Conservation (phyloP, 2,888 invertebrate genomes). For the Cataglyphis livida region DNA sequence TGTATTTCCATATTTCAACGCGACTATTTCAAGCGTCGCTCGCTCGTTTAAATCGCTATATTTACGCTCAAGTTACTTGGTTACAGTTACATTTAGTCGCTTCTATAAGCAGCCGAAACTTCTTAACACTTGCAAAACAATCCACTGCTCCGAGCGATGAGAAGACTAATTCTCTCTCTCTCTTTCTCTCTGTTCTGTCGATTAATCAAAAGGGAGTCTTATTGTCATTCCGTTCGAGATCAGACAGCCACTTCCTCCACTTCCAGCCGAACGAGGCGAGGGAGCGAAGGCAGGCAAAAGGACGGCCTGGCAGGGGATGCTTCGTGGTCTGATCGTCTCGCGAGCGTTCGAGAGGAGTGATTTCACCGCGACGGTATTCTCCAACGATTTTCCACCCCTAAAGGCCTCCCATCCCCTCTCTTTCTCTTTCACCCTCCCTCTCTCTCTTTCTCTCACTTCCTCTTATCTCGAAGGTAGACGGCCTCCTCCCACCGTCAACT, state of each 20-base stretch:
- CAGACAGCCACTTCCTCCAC: constrained; percentile 50
- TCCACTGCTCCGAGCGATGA: constrained; percentile 11
- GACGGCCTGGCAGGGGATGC: constrained; percentile 41
- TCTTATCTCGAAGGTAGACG: constrained; percentile 62
- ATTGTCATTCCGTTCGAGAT: constrained; percentile 53
- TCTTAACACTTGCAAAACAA: constrained; percentile 48
- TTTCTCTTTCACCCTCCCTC: constrained; percentile 9
- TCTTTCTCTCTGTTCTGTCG: constrained; percentile 16
- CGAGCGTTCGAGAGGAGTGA: constrained; percentile 55
- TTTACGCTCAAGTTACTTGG: constrained; percentile 11
- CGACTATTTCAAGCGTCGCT: background rate
- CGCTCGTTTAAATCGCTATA: background rate
- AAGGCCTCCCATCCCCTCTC: constrained; percentile 24
- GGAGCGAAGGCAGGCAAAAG: constrained; percentile 31
- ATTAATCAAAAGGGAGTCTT: constrained; percentile 47
- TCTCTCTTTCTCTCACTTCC: constrained; percentile 39
- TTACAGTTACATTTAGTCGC: constrained; percentile 8
- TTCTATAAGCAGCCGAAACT: constrained; percentile 37
- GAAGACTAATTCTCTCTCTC: constrained; percentile 27
- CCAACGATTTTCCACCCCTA: constrained; percentile 46
- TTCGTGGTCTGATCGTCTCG: constrained; percentile 54
- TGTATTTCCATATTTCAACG: background rate
- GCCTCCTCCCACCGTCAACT: constrained; percentile 57
- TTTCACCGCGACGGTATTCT: constrained; percentile 52
- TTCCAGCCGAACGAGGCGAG: constrained; percentile 3